phyloP scores from a whole-genome alignment of 2,888 invertebrate species.

The Xylota segnis region DNA sequence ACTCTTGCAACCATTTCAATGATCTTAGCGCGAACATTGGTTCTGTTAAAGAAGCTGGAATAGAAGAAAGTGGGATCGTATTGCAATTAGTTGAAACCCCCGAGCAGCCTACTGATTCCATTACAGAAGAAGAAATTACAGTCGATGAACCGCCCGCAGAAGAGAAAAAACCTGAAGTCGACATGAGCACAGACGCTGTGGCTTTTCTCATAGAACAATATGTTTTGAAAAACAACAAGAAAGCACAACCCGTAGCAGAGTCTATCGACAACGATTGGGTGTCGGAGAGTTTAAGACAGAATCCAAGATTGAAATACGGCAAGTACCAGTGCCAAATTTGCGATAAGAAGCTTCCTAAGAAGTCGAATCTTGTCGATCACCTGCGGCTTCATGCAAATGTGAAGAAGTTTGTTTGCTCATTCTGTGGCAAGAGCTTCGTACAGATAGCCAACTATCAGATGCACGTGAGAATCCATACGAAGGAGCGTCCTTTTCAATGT shows the following conservation, averaged over 20 bases:
- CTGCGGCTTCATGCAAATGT: slow-evolving; percentile 78
- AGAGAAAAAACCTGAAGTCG: slow-evolving; percentile 25
- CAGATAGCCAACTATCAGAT: slow-evolving; percentile 78
- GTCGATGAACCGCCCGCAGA: background rate
- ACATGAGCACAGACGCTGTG: slow-evolving; percentile 41
- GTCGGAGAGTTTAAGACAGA: background rate
- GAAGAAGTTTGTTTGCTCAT: slow-evolving; percentile 77
- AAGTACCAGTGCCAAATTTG: slow-evolving; percentile 77
- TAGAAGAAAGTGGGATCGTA: background rate
- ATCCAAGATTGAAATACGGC: slow-evolving; percentile 7
- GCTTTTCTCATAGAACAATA: slow-evolving; percentile 44
- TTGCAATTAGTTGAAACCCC: background rate
- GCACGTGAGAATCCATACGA: slow-evolving; percentile 78
- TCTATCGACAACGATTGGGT: background rate
- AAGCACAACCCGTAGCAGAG: background rate
- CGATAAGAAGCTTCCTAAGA: slow-evolving; percentile 74
- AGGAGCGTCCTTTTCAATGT: slow-evolving; percentile 78
- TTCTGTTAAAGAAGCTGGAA: background rate
- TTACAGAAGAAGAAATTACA: background rate
- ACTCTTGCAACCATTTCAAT: slow-evolving; percentile 43
- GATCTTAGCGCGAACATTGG: slow-evolving; percentile 12
- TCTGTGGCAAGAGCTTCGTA: slow-evolving; percentile 78
- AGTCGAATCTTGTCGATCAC: slow-evolving; percentile 79
- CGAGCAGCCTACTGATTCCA: background rate
- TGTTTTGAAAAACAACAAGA: background rate